These are phyloP conservation scores for Apocheima hispidaria DNA, from an alignment of 2,888 invertebrate species.

Conservation along the genomic window DNA sequence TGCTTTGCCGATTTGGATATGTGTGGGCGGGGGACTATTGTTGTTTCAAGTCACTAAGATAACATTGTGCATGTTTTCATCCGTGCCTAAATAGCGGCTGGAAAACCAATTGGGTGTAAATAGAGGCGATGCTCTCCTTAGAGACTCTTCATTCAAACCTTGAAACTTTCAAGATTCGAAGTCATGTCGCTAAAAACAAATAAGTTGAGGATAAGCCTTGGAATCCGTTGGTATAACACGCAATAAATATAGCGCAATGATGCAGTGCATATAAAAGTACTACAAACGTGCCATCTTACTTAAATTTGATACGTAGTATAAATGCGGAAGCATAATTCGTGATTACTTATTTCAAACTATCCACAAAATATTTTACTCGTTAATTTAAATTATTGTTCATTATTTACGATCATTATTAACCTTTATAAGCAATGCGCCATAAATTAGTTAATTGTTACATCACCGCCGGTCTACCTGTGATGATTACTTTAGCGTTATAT, in stretches of 20 bases:
- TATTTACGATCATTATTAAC: slow-evolving; percentile 1
- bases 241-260: too few relatives aligned
- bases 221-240: too few relatives aligned
- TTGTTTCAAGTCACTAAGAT: slow-evolving; percentile 44
- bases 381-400: slow-evolving; percentile 1
- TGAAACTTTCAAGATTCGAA: neutral
- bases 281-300: too few relatives aligned
- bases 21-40: slow-evolving; percentile 55
- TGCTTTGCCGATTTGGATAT: slow-evolving; percentile 53
- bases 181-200: neutral
- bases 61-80: slow-evolving; percentile 39
- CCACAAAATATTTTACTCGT: neutral
- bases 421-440: neutral
- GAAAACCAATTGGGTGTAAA: slow-evolving; percentile 20
- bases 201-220: too few relatives aligned
- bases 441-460: slow-evolving; percentile 3
- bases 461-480: slow-evolving; percentile 1
- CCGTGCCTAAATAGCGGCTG: slow-evolving; percentile 1
- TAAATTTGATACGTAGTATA: too few relatives aligned
- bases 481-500: slow-evolving; percentile 17
- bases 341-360: neutral
- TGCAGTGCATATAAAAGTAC: too few relatives aligned
- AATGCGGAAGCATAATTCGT: too few relatives aligned
- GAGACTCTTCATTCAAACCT: neutral
- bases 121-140: slow-evolving; percentile 5